Evolutionary conservation across 2,113 vertebrate species (phyloP), one percentile per base, ranked within the genome.

Genomic region (Pygoscelis antarcticus): DNA sequence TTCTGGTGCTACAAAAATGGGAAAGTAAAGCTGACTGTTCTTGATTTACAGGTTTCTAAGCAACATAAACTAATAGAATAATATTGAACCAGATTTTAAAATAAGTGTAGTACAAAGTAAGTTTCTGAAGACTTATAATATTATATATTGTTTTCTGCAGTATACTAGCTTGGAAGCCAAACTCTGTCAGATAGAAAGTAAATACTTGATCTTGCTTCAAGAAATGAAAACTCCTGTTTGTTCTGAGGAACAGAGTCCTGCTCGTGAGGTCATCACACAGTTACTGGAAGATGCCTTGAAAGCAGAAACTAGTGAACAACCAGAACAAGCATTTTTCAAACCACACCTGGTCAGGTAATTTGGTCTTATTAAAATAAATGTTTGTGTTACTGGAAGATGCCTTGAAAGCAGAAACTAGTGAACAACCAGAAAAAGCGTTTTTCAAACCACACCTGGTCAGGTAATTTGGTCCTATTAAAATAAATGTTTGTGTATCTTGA

Each of bases 151-250:
- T 87, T 87, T 76, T 94, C 89, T 87, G 58, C 94, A 99, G 99
- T 99, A 98, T 61, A 98, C 98, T 1, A 98, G 98, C 82, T 98
- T 99, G 95, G 99, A 99, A 96, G 99, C 99, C 93, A 99, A 99
- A 93, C 96, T 99, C 76, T 99, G 99, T 96, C 99, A 99, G 97
- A 98, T 99, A 94, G 99, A 99, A 98, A 99, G 99, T 77, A 99
- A 99, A 86, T 99, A 99, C 93, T 96, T 99, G 98, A 99, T 99
- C 84, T 97, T 99, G 78, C 99, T 99, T 47, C 99, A 99, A 97
- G 99, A 99, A 94, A 97, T 99, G 98, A 99, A 99, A 96, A 98
- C 95, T 23, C 99, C 99, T 0, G 98, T 99, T 51, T 99, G 99
- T 90, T 99, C 99, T 1, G 98, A 99, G 32, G 99, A 99, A 55